Conservation (phyloP, 2,113 vertebrate species). For the human region DNA sequence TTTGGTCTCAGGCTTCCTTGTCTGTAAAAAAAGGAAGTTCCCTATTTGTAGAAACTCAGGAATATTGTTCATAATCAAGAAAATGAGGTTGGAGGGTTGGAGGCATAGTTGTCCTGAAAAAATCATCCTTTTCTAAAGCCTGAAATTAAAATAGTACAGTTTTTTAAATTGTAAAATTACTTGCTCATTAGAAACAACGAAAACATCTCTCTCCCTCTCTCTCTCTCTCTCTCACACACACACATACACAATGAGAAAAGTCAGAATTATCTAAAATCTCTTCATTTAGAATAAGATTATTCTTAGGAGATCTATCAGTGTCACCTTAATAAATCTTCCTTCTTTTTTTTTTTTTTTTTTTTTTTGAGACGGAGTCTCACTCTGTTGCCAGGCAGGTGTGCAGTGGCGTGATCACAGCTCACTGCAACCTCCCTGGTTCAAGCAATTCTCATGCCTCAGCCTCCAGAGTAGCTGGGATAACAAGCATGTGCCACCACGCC, state of each 20-base stretch:
- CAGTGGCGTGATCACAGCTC: too few relatives aligned
- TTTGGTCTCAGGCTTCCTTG: background rate
- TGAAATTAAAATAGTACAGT: background rate
- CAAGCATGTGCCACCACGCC: too few relatives aligned
- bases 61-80: conserved; percentile 12
- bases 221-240: background rate
- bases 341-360: background rate
- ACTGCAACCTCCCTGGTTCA: too few relatives aligned
- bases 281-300: background rate
- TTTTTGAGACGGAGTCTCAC: too few relatives aligned
- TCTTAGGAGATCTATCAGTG: background rate
- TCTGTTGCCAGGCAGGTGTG: too few relatives aligned
- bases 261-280: conserved; percentile 26
- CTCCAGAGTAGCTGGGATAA: too few relatives aligned
- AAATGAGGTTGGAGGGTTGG: background rate
- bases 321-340: background rate
- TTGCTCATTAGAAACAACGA: background rate
- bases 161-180: background rate
- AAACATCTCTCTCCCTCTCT: background rate
- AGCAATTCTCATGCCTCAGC: too few relatives aligned
- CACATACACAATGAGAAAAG: background rate
- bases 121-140: background rate
- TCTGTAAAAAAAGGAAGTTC: background rate
- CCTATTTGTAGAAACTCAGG: background rate
- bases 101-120: background rate